Evolutionary conservation across 2,888 invertebrate species (phyloP).

Genomic region (Apantesis nais): DNA sequence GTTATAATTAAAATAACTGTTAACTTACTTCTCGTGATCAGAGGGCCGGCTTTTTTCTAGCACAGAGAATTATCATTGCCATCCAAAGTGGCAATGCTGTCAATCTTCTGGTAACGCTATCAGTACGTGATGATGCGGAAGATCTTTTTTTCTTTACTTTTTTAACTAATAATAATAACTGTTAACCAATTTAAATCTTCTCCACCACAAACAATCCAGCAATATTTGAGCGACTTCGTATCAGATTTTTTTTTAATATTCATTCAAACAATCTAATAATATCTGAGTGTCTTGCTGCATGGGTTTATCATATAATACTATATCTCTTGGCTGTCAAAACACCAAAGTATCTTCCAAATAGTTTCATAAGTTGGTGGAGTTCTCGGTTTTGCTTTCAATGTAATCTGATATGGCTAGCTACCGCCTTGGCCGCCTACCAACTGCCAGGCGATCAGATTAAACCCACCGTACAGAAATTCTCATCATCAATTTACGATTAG

Average conservation of each 20-base stretch:
- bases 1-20: no score
- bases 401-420: slow-evolving; percentile 21
- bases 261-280: not conserved
- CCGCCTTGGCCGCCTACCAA: slow-evolving; percentile 15
- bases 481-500: not conserved
- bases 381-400: slow-evolving; percentile 16
- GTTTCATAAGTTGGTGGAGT: slow-evolving; percentile 8
- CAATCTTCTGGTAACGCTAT: no score
- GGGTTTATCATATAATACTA: not conserved
- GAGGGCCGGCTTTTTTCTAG: no score
- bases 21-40: not conserved
- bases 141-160: no score
- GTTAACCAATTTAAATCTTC: no score
- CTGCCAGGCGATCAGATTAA: slow-evolving; percentile 1
- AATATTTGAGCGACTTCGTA: not conserved
- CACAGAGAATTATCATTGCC: no score
- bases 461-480: not conserved
- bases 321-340: slow-evolving; percentile 8
- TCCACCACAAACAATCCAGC: no score
- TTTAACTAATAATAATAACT: no score
- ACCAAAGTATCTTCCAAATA: slow-evolving; percentile 6
- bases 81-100: no score
- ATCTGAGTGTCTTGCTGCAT: not conserved
- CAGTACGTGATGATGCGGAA: no score
- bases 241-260: not conserved